Base-by-base conservation (phyloP, 2,797 vertebrate species). In the Petrocephalus schoutedeni region DNA sequence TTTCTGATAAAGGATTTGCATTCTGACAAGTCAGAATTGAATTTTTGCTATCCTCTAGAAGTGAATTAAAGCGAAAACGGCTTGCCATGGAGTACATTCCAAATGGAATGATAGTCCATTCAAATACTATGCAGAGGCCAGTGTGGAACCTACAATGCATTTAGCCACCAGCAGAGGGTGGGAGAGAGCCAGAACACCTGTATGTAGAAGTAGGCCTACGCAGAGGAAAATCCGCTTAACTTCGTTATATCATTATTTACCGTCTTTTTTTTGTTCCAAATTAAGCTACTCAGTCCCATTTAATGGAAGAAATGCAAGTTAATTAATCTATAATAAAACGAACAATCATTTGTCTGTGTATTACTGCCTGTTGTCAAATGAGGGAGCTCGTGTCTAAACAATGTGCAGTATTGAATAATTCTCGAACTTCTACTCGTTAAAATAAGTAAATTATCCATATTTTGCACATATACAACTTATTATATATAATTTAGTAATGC, bases 301-400 rank as follows among this genome's bases (percentile, higher is more conserved):
- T 67, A 1, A 67, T 32, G 28, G 28, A 64, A 64, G 14, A 67
- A 61, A 32, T 67, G 23, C 61, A 67, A 1, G 9, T 67, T 3
- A 32, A 67, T 67, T 3, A 32, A 32, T 67, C 10, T 12, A 28
- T 32, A 32, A 28, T 67, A 32, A 12, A 67, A 32, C 28, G 23
- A 67, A 67, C 28, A 14, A 19, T 19, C 19, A 12, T 14, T 77
- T 77, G 14, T 4, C 16, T 32, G 16, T 77, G 32, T 5, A 7
- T 77, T 77, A 77, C 36, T 41, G 51, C 54, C 4, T 28, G 41
- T 28, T n/a, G 49, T n/a, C 82, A 84, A 21, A 84, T 84, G 82
- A 49, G 82, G 82, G 82, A 84, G 82, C 82, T 84, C 82, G 82
- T 23, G 82, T 21, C n/a, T 54, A 84, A 54, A 28, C 19, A 53